A percentile compares a stretch with the other conserved stretches of the same genome.
Conservation (phyloP, 2,888 invertebrate genomes). For the Cataglyphis livida region DNA sequence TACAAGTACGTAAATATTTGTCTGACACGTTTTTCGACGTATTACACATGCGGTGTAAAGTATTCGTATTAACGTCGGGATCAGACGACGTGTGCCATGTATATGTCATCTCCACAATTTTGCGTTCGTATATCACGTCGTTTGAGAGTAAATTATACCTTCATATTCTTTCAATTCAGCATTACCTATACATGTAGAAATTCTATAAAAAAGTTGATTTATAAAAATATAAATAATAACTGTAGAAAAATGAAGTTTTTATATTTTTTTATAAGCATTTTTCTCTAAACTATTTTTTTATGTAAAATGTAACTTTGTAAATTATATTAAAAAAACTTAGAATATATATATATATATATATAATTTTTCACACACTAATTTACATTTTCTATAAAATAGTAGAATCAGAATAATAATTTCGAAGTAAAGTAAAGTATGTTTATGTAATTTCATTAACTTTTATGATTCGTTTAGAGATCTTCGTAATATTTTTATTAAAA, state of each 20-base stretch:
- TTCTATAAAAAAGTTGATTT: not conserved
- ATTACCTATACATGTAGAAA: not conserved
- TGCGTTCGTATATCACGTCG: conserved; percentile 25
- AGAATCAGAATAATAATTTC: not conserved
- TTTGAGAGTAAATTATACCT: conserved; percentile 33
- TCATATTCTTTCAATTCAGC: not conserved
- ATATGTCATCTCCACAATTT: conserved; percentile 57
- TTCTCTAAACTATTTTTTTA: not conserved
- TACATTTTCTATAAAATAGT: not conserved
- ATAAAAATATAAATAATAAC: not conserved
- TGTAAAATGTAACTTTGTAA: not conserved
- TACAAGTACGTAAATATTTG: conserved; percentile 39
- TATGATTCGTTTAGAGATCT: not conserved
- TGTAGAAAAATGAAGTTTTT: not conserved
- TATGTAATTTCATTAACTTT: conserved; percentile 2
- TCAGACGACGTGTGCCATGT: conserved; percentile 66
- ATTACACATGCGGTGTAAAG: conserved; percentile 68
- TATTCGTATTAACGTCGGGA: conserved; percentile 73
- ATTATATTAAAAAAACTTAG: not conserved
- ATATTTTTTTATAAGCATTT: conserved; percentile 1
- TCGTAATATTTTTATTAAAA: conserved; percentile 10
- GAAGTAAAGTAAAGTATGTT: not conserved
- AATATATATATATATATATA: not conserved
- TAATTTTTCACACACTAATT: not conserved
- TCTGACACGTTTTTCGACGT: conserved; percentile 65